Base-by-base conservation (phyloP, 2,888 invertebrate genomes). In the Melanostoma scalare region DNA sequence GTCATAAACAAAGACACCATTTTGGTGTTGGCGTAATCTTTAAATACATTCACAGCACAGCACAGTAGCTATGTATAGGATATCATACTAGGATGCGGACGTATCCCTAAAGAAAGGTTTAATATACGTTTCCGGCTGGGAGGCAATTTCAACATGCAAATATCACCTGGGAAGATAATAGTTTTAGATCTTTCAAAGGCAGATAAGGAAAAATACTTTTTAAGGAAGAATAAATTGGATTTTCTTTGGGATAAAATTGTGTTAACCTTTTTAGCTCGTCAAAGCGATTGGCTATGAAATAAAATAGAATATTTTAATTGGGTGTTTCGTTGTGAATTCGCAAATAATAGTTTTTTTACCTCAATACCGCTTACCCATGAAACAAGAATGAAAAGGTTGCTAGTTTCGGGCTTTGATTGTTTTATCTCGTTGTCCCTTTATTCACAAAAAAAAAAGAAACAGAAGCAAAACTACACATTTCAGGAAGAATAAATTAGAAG, bases 1-100 rank as follows among this genome's bases (percentile, higher is more conserved):
- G 36, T 55, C 35, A 76, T 76, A 69, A 58, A 74, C 33, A 40
- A 74, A 20, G 56, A 42, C 65, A 56, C 46, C 30, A 40, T 46
- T 56, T 48, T 44, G 9, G 9, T 48, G 56, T 46, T 10, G 55
- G 48, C 68, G 44, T 20, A 20, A 20, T 20, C 20, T 20, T 20
- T 20, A 20, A 20, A 20, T 20, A 20, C 20, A 20, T 20, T 20
- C 20, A 20, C 20, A 20, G 20, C 20, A 20, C 20, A 20, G n/a
- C 36, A 38, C 36, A 53, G 20, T 36, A 55, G 4, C 10, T 9
- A 35, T 31, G n/a, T 42, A 31, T n/a, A 40, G 31, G 20, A 31
- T 5, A n/a, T 6, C n/a, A n/a, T n/a, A n/a, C n/a, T 20, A 20
- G 20, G 20, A 20, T 60, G 58, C 31, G 10, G 31, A 60, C 44